phyloP scores from a whole-genome alignment of 2,888 invertebrate species.

The Choristoneura rosaceana region DNA sequence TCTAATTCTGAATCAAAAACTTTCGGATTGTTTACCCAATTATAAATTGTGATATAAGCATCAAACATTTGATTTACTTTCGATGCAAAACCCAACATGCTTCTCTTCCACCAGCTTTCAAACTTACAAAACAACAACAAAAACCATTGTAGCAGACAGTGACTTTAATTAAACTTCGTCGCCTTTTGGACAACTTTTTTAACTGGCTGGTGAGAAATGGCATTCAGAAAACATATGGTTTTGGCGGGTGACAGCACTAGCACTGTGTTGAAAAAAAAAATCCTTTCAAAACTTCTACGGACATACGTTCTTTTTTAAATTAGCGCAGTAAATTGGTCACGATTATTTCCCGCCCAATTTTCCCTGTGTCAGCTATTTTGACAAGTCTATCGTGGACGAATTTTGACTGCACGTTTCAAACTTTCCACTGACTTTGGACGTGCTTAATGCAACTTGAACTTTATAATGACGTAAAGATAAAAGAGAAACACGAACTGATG shows the following conservation, averaged over 20 bases:
- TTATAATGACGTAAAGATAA: constrained; percentile 27
- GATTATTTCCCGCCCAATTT: constrained; percentile 80
- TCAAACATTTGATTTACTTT: neutral
- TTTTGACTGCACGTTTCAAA: constrained; percentile 43
- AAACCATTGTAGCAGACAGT: constrained; percentile 4
- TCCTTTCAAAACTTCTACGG: neutral
- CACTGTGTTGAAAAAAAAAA: neutral
- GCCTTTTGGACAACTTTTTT: constrained; percentile 57
- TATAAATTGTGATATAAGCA: too few species aligned
- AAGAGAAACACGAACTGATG: constrained; percentile 11
- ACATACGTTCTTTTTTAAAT: constrained; percentile 32
- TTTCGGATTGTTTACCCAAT: too few species aligned
- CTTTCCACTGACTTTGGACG: constrained; percentile 49
- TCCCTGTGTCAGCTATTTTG: constrained; percentile 72
- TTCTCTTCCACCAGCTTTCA: constrained; percentile 10
- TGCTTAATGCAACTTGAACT: constrained; percentile 36
- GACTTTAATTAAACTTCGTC: constrained; percentile 49
- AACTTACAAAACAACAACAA: constrained; percentile 6
- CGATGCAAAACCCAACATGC: neutral
- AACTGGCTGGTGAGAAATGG: constrained; percentile 71
- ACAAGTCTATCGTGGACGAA: constrained; percentile 71
- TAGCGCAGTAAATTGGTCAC: constrained; percentile 67
- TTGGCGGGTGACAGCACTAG: constrained; percentile 65
- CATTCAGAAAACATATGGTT: constrained; percentile 70
- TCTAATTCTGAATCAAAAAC: too few species aligned